Conservation (phyloP, 2,113 vertebrate species). For the Oryzias curvinotus region DNA sequence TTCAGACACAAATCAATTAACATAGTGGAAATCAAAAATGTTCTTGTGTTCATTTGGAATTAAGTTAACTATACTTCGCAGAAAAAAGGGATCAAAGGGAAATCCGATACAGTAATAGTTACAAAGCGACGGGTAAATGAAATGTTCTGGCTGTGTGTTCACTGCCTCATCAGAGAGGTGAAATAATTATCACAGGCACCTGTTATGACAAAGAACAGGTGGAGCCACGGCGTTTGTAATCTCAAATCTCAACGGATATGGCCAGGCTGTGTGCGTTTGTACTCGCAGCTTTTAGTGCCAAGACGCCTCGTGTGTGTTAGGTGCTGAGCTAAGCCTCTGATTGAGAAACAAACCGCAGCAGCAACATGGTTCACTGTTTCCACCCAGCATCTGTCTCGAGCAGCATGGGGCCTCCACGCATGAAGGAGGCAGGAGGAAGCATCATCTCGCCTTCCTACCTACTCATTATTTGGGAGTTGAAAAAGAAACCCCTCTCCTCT, state of each 20-base stretch:
- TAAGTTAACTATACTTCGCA: not conserved
- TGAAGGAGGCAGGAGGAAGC: constrained; percentile 40
- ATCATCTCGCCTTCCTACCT: constrained; percentile 46
- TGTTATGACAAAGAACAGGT: constrained; percentile 72
- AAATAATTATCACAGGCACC: constrained; percentile 69
- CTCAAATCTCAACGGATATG: constrained; percentile 63
- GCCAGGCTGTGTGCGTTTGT: constrained; percentile 24
- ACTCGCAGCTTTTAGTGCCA: constrained; percentile 45
- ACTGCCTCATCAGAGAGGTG: constrained; percentile 62
- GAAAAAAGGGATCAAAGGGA: constrained; percentile 40
- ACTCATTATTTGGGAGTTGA: constrained; percentile 55
- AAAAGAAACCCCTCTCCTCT: constrained; percentile 17
- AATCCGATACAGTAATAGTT: constrained; percentile 40
- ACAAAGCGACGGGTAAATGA: constrained; percentile 52
- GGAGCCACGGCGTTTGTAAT: constrained; percentile 59
- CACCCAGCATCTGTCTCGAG: constrained; percentile 59
- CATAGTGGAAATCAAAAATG: not conserved
- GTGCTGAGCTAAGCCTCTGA: constrained; percentile 71
- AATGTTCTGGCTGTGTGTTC: constrained; percentile 44
- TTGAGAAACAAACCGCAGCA: constrained; percentile 74
- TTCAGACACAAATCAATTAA: not conserved
- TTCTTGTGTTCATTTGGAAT: constrained; percentile 10
- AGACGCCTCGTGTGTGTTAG: constrained; percentile 38
- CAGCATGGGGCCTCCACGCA: constrained; percentile 58
- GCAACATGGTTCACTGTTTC: constrained; percentile 64